A percentile compares a stretch with the other conserved stretches of the same genome.
These are phyloP conservation scores for Acanthoscelides obtectus DNA, from an alignment of 2,888 invertebrate genomes.

Conservation along the genomic window DNA sequence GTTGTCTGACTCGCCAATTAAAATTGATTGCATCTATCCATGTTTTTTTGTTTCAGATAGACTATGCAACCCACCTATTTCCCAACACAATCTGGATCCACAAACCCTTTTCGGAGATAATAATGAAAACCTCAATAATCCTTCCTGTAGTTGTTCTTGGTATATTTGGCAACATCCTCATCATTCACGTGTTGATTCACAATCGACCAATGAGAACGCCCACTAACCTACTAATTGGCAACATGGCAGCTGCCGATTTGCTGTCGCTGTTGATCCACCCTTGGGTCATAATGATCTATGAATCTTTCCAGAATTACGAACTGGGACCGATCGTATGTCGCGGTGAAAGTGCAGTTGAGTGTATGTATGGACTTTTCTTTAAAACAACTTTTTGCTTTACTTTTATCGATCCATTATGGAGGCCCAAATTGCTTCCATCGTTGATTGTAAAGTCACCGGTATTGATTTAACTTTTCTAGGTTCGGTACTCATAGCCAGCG, in stretches of 20 bases:
- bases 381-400: background rate
- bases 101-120: constrained; percentile 56
- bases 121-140: constrained; percentile 57
- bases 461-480: constrained; percentile 45
- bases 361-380: constrained; percentile 44
- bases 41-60: constrained; percentile 33
- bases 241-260: constrained; percentile 70
- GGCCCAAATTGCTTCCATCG: too few relatives aligned
- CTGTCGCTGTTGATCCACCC: constrained; percentile 65
- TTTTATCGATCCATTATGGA: too few relatives aligned
- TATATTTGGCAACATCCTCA: constrained; percentile 61
- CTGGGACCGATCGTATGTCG: constrained; percentile 70
- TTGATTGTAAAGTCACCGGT: background rate
- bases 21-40: too few relatives aligned
- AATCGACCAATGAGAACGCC: constrained; percentile 63
- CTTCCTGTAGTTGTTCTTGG: constrained; percentile 60
- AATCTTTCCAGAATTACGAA: constrained; percentile 75
- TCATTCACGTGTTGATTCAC: constrained; percentile 59
- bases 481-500: constrained; percentile 67
- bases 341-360: constrained; percentile 72
- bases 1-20: too few relatives aligned
- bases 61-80: constrained; percentile 43
- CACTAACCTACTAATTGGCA: constrained; percentile 68
- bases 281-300: constrained; percentile 66
- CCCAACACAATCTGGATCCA: constrained; percentile 65